Conservation (phyloP, 2,113 vertebrate genomes). For the Ascaphus truei region DNA sequence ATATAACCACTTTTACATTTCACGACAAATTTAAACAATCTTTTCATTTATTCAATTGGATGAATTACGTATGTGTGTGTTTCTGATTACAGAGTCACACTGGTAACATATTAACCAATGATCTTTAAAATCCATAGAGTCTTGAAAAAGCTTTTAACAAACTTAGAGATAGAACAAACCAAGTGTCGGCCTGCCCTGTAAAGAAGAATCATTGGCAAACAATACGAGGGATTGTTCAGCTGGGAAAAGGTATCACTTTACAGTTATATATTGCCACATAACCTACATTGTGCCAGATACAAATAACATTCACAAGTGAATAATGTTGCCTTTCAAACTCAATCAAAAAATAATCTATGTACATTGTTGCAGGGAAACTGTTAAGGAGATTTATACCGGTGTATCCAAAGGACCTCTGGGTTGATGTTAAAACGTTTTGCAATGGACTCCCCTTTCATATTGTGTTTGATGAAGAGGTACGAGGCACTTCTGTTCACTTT, state of each 20-base stretch:
- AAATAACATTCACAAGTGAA: too few species aligned
- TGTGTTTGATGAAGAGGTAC: conserved; percentile 74
- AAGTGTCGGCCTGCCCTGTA: conserved; percentile 39
- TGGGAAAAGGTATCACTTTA: conserved; percentile 59
- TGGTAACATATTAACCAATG: not conserved
- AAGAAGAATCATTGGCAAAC: conserved; percentile 67
- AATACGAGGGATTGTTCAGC: conserved; percentile 57
- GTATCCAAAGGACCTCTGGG: conserved; percentile 65
- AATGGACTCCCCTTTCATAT: conserved; percentile 73
- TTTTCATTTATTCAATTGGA: too few species aligned
- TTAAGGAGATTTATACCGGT: conserved; percentile 65
- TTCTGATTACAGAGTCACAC: not conserved
- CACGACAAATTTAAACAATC: too few species aligned
- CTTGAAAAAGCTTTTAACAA: conserved; percentile 46
- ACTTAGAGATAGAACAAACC: conserved; percentile 41
- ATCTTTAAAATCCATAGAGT: conserved; percentile 43
- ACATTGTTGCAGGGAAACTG: conserved; percentile 56
- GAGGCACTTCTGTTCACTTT: not conserved
- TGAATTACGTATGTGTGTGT: too few species aligned
- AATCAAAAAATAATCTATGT: too few species aligned
- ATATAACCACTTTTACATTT: too few species aligned
- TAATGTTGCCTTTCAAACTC: too few species aligned
- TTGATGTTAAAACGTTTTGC: conserved; percentile 71
- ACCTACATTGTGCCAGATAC: too few species aligned
- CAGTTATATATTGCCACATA: too few species aligned